Base-by-base conservation (phyloP, 2,888 invertebrate genomes). In the Papilio elwesi region DNA sequence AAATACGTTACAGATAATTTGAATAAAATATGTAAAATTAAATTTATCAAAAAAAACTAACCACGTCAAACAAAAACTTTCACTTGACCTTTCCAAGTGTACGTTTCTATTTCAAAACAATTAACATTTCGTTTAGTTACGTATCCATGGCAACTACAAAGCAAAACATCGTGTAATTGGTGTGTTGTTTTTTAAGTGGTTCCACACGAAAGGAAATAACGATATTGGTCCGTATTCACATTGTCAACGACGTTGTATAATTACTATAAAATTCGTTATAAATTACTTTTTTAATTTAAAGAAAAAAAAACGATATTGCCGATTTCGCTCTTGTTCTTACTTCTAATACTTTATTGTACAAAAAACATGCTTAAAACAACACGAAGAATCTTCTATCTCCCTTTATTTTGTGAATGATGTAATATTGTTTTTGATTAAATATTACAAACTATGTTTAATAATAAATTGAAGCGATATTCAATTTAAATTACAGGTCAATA, bases 111-210 rank as follows among this genome's bases (percentile, higher is more conserved):
- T 53, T 48, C n/a, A 70, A 55, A 64, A 70, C 64, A 55, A 64
- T 64, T 53, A 64, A 70, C 63, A 16, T 70, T 63, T 52, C 13
- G 62, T 69, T 10, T 16, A 79, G 78, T 77, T 76, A 16, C 71
- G 79, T 80, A 68, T 74, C 81, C 76, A 80, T 78, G 70, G 78
- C 66, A 70, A 80, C 78, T n/a, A 62, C 43, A 15, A 62, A 48
- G 7, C 70, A 64, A 64, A 70, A 70, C 64, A 70, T 71, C 66
- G 65, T 74, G 64, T 76, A 80, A 80, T 47, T 26, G 15, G 36
- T 51, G 26, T n/a, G 36, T 36, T 49, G 51, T 68, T 68, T 64
- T 48, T 59, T 59, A 68, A 59, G 59, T 59, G 59, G 15, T 51
- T 47, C 49, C 51, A 36, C 68, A 59, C 38, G 68, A 59, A 68